A percentile compares a stretch with the other conserved stretches of the same genome.
These are phyloP conservation scores for Dendrocincla tyrannina DNA, from an alignment of 2,797 vertebrate species.

Conservation along the genomic window DNA sequence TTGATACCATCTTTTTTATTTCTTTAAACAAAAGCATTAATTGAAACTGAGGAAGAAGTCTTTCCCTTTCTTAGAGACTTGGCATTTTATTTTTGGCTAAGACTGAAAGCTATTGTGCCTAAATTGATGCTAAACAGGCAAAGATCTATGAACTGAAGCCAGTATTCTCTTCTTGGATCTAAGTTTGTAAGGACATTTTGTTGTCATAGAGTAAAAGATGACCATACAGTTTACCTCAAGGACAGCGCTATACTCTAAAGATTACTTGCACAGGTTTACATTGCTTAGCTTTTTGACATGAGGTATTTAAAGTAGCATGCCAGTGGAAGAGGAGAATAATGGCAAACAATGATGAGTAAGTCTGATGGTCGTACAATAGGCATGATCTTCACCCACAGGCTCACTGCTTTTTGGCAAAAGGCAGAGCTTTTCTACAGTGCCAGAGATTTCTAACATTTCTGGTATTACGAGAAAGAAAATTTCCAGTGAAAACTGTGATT, in stretches of 20 bases:
- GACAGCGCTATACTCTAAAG: background rate
- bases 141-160: slow-evolving; percentile 53
- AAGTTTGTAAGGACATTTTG: slow-evolving; percentile 24
- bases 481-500: background rate
- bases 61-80: background rate
- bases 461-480: background rate
- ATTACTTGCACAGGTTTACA: background rate
- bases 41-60: slow-evolving; percentile 26
- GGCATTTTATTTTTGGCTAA: slow-evolving; percentile 23
- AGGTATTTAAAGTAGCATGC: background rate
- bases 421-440: background rate
- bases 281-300: background rate
- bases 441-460: background rate
- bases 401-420: background rate
- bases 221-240: background rate
- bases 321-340: background rate
- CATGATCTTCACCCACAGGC: background rate
- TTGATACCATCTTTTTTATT: background rate
- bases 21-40: slow-evolving; percentile 30
- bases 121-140: background rate
- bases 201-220: background rate
- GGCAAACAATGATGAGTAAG: background rate
- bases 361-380: background rate
- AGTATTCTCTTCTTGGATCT: slow-evolving; percentile 54
- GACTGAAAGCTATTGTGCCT: slow-evolving; percentile 37